Evolutionary conservation across 2,113 vertebrate genomes (phyloP).

Genomic region (Cyanoramphus novaezelandiae): DNA sequence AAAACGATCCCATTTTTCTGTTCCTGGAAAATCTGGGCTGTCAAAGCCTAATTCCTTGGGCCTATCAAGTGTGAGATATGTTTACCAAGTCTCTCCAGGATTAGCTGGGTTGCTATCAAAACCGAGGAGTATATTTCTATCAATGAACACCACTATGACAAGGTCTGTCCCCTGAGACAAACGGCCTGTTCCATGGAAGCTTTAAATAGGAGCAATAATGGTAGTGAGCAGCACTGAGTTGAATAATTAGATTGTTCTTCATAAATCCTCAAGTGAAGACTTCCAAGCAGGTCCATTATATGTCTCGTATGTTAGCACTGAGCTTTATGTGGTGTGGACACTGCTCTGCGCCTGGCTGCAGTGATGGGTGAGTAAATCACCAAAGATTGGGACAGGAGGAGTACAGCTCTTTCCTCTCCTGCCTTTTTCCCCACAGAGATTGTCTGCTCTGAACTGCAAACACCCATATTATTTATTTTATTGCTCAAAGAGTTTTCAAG

Average conservation of each 20-base stretch:
- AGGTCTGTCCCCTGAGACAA: slow-evolving; percentile 70
- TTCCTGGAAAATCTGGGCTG: not conserved
- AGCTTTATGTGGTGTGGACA: slow-evolving; percentile 59
- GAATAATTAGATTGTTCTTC: slow-evolving; percentile 71
- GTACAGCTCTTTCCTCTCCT: not conserved
- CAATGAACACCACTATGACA: slow-evolving; percentile 56
- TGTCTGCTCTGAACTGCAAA: slow-evolving; percentile 20
- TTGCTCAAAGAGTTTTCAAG: slow-evolving; percentile 1
- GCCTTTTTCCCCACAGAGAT: not conserved
- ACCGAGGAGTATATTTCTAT: slow-evolving; percentile 41
- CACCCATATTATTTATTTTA: not conserved
- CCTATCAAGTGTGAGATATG: slow-evolving; percentile 46
- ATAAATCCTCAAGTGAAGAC: slow-evolving; percentile 66
- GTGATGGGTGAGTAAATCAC: slow-evolving; percentile 47
- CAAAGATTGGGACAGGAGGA: not conserved
- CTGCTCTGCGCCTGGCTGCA: not conserved
- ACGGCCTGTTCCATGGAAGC: slow-evolving; percentile 57
- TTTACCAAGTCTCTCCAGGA: slow-evolving; percentile 46
- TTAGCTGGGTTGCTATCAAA: slow-evolving; percentile 57
- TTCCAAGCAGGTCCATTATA: slow-evolving; percentile 60
- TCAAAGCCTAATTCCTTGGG: slow-evolving; percentile 11
- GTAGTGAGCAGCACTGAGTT: slow-evolving; percentile 61
- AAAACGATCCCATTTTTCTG: slow-evolving; percentile 19
- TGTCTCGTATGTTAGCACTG: slow-evolving; percentile 41
- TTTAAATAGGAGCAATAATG: slow-evolving; percentile 67